Conservation (phyloP, 2,797 vertebrate species). For the Adelosebastes latens region DNA sequence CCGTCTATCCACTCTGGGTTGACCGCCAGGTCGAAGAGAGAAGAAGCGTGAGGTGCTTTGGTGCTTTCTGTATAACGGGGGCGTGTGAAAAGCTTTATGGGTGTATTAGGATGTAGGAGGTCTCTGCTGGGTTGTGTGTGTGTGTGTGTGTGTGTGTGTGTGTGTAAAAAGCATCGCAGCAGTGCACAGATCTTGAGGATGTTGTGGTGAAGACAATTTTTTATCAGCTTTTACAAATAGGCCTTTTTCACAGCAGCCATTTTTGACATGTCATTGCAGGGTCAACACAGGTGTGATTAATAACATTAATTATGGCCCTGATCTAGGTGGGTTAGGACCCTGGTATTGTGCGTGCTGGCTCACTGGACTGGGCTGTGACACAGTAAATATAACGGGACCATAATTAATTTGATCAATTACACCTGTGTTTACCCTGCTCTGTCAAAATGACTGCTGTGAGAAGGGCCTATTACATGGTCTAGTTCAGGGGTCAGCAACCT, state of each 20-base stretch:
- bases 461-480: background rate
- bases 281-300: background rate
- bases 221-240: background rate
- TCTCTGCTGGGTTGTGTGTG: conserved; percentile 34
- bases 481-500: too few relatives aligned
- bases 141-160: conserved; percentile 26
- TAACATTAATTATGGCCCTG: background rate
- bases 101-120: conserved; percentile 73
- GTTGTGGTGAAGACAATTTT: background rate
- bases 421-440: background rate
- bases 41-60: conserved; percentile 29
- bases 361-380: background rate
- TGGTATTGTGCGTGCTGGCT: background rate
- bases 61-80: conserved; percentile 39
- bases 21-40: background rate
- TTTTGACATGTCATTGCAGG: background rate
- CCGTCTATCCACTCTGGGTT: conserved; percentile 1
- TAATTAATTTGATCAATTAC: background rate
- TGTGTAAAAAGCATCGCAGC: conserved; percentile 5
- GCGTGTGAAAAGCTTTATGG: conserved; percentile 63
- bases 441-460: background rate
- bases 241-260: too few relatives aligned
- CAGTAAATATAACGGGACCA: rapidly evolving
- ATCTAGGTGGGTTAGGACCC: too few relatives aligned
- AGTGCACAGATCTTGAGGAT: background rate